Evolutionary conservation across 2,888 invertebrate species (phyloP).

Genomic region (Tachystola acroxantha): DNA sequence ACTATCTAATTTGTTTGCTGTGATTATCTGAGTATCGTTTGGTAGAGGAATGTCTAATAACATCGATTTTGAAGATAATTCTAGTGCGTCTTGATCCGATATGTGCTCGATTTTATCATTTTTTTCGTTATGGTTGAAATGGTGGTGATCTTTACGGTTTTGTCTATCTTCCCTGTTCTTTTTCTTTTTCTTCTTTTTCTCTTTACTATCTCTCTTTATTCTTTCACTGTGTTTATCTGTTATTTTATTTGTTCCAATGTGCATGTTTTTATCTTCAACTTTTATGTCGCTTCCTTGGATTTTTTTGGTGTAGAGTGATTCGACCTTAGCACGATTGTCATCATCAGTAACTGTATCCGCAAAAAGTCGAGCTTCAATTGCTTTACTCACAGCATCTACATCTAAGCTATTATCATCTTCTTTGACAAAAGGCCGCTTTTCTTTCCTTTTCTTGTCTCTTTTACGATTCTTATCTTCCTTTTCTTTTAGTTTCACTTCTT

Average conservation of each 20-base stretch:
- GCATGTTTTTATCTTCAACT: constrained; percentile 67
- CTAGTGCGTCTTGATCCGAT: constrained; percentile 31
- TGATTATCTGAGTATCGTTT: constrained; percentile 40
- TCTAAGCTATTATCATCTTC: constrained; percentile 90
- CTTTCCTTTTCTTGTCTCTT: constrained; percentile 81
- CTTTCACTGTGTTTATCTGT: constrained; percentile 37
- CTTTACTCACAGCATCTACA: constrained; percentile 88
- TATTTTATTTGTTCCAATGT: constrained; percentile 6
- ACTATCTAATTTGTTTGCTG: constrained; percentile 44
- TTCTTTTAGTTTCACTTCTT: constrained; percentile 51
- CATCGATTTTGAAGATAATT: constrained; percentile 46
- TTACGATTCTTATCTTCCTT: constrained; percentile 78
- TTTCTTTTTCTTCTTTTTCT: constrained; percentile 91
- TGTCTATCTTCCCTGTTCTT: constrained; percentile 88
- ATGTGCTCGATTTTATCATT: constrained; percentile 38
- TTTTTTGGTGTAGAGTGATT: constrained; percentile 39
- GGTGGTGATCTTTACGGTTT: constrained; percentile 82
- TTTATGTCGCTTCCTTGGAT: constrained; percentile 76
- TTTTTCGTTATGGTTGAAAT: constrained; percentile 81
- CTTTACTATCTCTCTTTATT: constrained; percentile 80
- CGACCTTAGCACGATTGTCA: constrained; percentile 52
- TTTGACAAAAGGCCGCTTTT: constrained; percentile 75
- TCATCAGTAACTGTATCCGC: constrained; percentile 79
- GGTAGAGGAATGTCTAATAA: constrained; percentile 60
- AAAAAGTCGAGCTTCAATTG: constrained; percentile 88